Evolutionary conservation across 2,113 vertebrate species (phyloP), one percentile per base, ranked within the genome.

Genomic region (Macquaria ambigua): DNA sequence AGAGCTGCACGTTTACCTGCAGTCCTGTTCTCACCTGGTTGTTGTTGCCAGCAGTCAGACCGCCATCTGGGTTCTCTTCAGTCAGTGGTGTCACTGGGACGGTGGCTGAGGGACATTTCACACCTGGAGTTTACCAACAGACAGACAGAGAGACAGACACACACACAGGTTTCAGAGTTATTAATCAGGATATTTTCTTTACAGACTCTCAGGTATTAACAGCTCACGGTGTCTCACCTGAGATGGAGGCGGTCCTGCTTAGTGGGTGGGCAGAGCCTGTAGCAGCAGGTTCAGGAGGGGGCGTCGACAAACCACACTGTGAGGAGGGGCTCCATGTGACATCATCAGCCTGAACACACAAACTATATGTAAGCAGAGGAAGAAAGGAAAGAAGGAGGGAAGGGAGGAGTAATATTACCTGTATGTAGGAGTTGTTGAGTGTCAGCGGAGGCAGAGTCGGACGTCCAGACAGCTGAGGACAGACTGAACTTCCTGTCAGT

Each of bases 271-370:
- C 88, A 86, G 95, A 71, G 89, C 92, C 93, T 50, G 72, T 6
- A 89, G 93, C 43, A 88, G 81, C 95, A 74, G 91, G 69, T 15
- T 99, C 98, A 1, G 90, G 93, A 50, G 95, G 97, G 78, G 98
- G 98, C 16, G 98, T 99, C 72, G 96, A 95, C 96, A 99, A 94
- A 64, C 97, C 97, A 81, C 98, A 99, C 5, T 95, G 81, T 12
- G 93, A 91, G 59, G 98, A 96, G 16, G 98, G 98, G 93, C 97
- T 99, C 98, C 98, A 99, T 1, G 81, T 91, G 86, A 89, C 75
- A 96, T 92, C 83, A 64, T 79, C 87, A 52, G 23, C 80, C 87
- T 95, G 84, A 69, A 58, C 9, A 86, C 31, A 87, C 37, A 68
- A 41, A 67, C 28, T 7, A 28, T 0, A 28, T 3, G 37, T 58